Base-by-base conservation (phyloP, 64 coral and sea anemone species). In the Anthopleura sola region DNA sequence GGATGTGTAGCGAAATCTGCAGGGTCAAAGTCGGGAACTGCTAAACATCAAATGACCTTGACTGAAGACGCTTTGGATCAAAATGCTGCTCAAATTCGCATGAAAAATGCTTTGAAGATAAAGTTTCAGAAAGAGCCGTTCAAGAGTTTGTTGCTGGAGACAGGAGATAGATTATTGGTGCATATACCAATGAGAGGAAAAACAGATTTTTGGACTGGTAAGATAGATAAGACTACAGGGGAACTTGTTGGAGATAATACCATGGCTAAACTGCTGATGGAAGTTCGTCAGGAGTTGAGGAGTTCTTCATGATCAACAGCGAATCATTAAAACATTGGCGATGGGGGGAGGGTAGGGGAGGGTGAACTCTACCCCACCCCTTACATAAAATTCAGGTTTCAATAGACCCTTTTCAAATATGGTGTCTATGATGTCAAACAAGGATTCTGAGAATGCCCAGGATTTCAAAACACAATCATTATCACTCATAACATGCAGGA, bases 201-300 rank as follows among this genome's bases (percentile, higher is more conserved):
- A 50, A 86, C 87, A 4, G 94, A 97, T 87, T 90, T 90, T 78
- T 97, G 94, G 94, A 97, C 90, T 29, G 94, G 87, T 26, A 97
- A 87, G 81, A 56, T 57, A 57, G 87, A 97, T 58, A 97, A 97
- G 49, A 75, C 37, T 11, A 90, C 78, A 54, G 88, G 87, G 24
- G 88, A 84, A 36, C 92, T 93, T 80, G 81, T 89, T 39, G 94
- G 94, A 21, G 94, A 97, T 36, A 97, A 97, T 78, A 93, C 66
- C 18, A 97, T 97, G 94, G 94, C 78, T 3, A 84, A 71, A 18
- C 74, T 97, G 16, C 68, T 97, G 62, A 97, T 97, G 94, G 86
- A 90, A 74, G 90, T 97, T 18, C 77, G 94, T 76, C 85, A 92
- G 33, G 60, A 83, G 29, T 36, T 83, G 28, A 83, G 82, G 11